Conservation (phyloP, 2,888 invertebrate species). For the Calliphora vomitoria region DNA sequence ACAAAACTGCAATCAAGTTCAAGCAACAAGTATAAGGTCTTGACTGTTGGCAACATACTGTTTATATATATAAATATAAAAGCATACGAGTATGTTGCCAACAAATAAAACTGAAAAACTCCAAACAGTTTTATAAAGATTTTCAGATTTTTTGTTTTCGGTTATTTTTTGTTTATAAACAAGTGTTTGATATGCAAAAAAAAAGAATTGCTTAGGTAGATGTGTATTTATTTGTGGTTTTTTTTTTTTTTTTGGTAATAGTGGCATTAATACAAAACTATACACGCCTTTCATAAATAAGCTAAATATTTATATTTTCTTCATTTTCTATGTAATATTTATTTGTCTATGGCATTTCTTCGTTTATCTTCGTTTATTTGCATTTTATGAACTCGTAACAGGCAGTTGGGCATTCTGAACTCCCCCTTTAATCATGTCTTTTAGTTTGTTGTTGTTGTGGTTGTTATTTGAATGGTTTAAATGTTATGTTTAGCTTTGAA, state of each 20-base stretch:
- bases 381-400: constrained; percentile 67
- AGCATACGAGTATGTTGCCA: constrained; percentile 38
- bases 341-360: constrained; percentile 55
- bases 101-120: constrained; percentile 11
- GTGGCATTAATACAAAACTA: constrained; percentile 67
- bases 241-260: constrained; percentile 59
- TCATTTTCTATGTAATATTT: constrained; percentile 8
- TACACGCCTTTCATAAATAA: constrained; percentile 71
- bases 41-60: constrained; percentile 52
- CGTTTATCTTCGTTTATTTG: constrained; percentile 69
- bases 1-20: constrained; percentile 68
- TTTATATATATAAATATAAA: neutral
- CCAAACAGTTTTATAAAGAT: constrained; percentile 34
- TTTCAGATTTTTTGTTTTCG: constrained; percentile 41
- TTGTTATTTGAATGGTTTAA: constrained; percentile 41
- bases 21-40: constrained; percentile 72
- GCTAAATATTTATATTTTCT: constrained; percentile 47
- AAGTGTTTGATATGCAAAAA: constrained; percentile 68
- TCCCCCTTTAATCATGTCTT: constrained; percentile 69
- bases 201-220: constrained; percentile 43
- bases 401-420: constrained; percentile 56
- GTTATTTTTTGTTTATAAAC: constrained; percentile 36
- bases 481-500: constrained; percentile 62
- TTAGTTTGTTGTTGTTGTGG: constrained; percentile 52
- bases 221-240: neutral